Evolutionary conservation across 2,888 invertebrate species (phyloP).

Genomic region (Anorthoa munda): DNA sequence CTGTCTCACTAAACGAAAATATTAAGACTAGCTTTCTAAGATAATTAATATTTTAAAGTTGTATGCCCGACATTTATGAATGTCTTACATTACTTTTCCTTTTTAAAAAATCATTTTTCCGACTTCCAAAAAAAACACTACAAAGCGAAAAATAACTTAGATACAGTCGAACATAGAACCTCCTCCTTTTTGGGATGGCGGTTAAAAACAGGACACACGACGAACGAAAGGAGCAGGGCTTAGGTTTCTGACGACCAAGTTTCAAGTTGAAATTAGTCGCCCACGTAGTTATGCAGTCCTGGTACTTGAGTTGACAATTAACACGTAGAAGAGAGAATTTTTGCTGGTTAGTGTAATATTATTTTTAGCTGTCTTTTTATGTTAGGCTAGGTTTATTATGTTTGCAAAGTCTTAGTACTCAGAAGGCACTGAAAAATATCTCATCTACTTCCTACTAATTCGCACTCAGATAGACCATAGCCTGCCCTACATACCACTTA

Average conservation of each 20-base stretch:
- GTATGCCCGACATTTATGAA: background rate
- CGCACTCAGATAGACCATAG: too few species aligned
- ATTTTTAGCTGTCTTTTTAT: background rate
- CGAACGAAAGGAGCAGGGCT: background rate
- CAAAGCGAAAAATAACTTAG: too few species aligned
- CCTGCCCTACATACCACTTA: too few species aligned
- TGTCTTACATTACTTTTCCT: too few species aligned
- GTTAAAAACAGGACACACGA: background rate
- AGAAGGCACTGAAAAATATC: too few species aligned
- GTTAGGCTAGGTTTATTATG: too few species aligned
- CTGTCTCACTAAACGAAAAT: background rate
- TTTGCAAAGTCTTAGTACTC: too few species aligned
- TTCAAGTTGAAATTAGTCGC: conserved; percentile 15
- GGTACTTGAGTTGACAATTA: background rate
- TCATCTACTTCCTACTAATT: too few species aligned
- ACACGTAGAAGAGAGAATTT: background rate
- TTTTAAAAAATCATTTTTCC: too few species aligned
- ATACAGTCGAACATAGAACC: too few species aligned
- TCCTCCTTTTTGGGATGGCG: too few species aligned
- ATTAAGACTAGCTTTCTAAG: background rate
- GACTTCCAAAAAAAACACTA: too few species aligned
- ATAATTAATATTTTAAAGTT: background rate
- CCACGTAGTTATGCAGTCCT: background rate
- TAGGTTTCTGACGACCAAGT: conserved; percentile 5
- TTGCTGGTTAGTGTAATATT: background rate